phyloP scores from a whole-genome alignment of 2,797 vertebrate genomes.

The Chanos chanos region DNA sequence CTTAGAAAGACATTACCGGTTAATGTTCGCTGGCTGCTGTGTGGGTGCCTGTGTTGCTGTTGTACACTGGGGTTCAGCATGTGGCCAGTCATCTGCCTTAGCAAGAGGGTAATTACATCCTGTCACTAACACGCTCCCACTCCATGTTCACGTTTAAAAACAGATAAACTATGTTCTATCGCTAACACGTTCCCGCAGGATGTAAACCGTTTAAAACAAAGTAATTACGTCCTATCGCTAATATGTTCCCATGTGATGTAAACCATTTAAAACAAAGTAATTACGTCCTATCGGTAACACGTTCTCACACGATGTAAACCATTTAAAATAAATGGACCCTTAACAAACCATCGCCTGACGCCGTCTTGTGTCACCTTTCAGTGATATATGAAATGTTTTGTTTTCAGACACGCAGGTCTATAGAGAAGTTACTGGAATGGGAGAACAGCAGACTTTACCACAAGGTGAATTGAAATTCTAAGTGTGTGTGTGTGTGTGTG shows the following conservation, averaged over 20 bases:
- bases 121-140: not conserved
- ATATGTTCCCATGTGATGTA: no score
- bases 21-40: constrained; percentile 95
- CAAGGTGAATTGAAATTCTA: constrained; percentile 79
- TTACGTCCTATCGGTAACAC: constrained; percentile 42
- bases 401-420: constrained; percentile 80
- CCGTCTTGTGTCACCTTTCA: not conserved
- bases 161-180: not conserved
- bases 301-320: not conserved
- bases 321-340: not conserved
- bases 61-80: constrained; percentile 98
- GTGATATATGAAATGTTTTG: not conserved
- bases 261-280: constrained; percentile 98
- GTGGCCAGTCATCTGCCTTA: constrained; percentile 99
- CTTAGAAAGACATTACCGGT: constrained; percentile 96
- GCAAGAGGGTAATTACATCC: constrained; percentile 88
- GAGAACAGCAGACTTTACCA: constrained; percentile 99
- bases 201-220: no score
- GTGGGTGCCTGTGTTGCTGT: constrained; percentile 98
- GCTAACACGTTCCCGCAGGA: no score
- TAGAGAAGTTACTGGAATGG: constrained; percentile 99
- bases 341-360: not conserved
- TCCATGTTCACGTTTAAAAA: not conserved
- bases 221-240: no score
- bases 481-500: constrained; percentile 14